Evolutionary conservation across 2,113 vertebrate species (phyloP).

Genomic region (Campylomormyrus numenius): DNA sequence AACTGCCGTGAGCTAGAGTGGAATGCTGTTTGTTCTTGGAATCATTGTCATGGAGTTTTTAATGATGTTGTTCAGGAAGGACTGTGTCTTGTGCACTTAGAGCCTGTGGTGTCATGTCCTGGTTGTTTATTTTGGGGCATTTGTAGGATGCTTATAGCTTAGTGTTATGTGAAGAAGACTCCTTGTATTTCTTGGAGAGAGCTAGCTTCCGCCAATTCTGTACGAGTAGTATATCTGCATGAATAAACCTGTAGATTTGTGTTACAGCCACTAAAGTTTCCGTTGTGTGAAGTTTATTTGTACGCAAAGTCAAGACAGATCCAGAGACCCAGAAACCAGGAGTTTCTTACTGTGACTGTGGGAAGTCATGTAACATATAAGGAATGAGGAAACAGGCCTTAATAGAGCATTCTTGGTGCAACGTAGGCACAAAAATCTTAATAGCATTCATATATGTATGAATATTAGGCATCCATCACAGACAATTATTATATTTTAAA

Average conservation of each 20-base stretch:
- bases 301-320: neutral
- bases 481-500: neutral
- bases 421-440: neutral
- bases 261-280: neutral
- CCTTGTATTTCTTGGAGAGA: neutral
- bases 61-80: neutral
- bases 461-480: neutral
- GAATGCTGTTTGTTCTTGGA: neutral
- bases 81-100: neutral
- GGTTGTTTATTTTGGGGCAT: neutral
- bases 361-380: neutral
- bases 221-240: neutral
- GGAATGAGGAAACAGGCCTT: neutral
- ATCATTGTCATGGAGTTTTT: neutral
- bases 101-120: neutral
- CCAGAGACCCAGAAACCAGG: neutral
- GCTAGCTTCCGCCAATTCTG: neutral
- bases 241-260: conserved; percentile 17
- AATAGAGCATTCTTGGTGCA: neutral
- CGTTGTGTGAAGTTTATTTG: neutral
- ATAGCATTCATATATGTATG: neutral
- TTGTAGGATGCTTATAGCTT: neutral
- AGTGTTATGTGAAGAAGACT: neutral
- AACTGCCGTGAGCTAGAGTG: neutral
- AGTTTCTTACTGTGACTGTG: neutral